A percentile compares a stretch with the other conserved stretches of the same genome.
Conservation (phyloP, 1,140 invertebrate species). For the Chlorops oryzae region DNA sequence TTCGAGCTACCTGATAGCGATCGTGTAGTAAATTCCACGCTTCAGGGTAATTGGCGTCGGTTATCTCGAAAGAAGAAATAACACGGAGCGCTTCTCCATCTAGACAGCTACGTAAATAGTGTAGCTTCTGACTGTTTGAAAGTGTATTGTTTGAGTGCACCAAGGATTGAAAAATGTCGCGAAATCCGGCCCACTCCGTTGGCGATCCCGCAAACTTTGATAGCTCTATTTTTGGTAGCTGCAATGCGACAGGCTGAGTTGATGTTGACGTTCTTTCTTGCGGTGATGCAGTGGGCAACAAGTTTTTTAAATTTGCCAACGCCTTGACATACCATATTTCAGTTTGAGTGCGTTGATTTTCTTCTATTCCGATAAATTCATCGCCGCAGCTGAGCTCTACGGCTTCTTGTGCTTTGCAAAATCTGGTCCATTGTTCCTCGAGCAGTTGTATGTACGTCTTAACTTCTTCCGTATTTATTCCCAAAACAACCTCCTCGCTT, state of each 20-base stretch:
- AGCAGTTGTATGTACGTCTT: neutral
- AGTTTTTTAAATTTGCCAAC: neutral
- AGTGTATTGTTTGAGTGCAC: neutral
- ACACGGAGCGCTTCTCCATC: slow-evolving; percentile 1
- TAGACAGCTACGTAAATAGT: slow-evolving; percentile 5
- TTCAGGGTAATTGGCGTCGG: neutral
- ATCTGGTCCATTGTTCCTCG: slow-evolving; percentile 2
- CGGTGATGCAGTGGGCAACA: neutral
- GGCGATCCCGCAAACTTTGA: neutral
- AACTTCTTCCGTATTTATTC: neutral
- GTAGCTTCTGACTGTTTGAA: neutral
- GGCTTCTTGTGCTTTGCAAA: neutral
- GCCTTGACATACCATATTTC: slow-evolving; percentile 4
- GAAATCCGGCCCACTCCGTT: slow-evolving; percentile 1
- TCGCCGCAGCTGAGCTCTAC: neutral
- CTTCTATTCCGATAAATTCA: neutral
- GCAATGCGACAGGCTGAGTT: neutral
- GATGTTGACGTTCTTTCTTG: neutral
- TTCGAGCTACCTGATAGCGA: slow-evolving; percentile 1
- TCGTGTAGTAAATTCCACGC: neutral
- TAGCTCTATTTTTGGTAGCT: neutral
- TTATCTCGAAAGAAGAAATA: neutral
- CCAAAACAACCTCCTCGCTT: neutral
- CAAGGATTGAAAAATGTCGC: neutral
- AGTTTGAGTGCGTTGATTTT: neutral